Percentiles rank a stretch among this genome's conserved stretches.
Conservation (phyloP, 2,888 invertebrate genomes). For the Leptinotarsa tumamoca region DNA sequence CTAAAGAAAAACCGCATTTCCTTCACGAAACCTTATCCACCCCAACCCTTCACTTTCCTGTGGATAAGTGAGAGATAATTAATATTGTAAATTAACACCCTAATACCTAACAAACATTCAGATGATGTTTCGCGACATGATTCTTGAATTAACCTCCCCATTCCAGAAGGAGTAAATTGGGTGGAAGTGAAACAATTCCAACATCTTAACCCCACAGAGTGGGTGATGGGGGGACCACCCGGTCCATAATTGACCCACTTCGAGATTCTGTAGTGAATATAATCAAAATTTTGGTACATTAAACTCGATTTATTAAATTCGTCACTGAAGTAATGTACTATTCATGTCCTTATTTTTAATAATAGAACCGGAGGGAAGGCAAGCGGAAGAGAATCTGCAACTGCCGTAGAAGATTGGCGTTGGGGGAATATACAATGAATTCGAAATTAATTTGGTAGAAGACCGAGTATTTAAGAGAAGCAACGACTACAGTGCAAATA, state of each 20-base stretch:
- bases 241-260: conserved; percentile 16
- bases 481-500: conserved; percentile 50
- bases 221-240: background rate
- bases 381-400: conserved; percentile 37
- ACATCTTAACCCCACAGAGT: background rate
- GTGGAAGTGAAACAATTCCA: conserved; percentile 22
- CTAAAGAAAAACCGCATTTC: too few species aligned
- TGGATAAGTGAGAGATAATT: background rate
- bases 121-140: background rate
- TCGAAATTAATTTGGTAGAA: conserved; percentile 62
- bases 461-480: conserved; percentile 54
- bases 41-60: background rate
- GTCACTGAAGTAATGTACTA: conserved; percentile 36
- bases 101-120: background rate
- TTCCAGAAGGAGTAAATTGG: background rate
- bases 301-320: conserved; percentile 33
- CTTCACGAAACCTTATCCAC: too few species aligned
- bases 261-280: conserved; percentile 15
- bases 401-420: conserved; percentile 46
- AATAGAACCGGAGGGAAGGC: conserved; percentile 47
- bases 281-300: conserved; percentile 28
- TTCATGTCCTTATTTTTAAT: conserved; percentile 54
- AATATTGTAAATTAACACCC: conserved; percentile 4
- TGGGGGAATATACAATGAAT: conserved; percentile 57
- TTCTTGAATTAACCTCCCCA: conserved; percentile 2